These are phyloP conservation scores for Pseudachorutes palmiensis DNA, from an alignment of 1,140 invertebrate species.

Conservation along the genomic window DNA sequence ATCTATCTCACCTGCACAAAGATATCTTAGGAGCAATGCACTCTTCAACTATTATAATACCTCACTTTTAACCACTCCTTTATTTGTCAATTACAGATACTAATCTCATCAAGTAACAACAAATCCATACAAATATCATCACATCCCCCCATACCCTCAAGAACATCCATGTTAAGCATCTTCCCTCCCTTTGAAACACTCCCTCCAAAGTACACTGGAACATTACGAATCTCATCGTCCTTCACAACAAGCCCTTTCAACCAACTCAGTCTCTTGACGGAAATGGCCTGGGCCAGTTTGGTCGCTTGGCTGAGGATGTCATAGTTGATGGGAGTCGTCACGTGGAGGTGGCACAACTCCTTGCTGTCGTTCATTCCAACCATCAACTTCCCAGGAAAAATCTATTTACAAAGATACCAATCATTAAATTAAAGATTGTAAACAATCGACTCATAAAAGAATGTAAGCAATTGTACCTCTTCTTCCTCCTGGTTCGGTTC, in stretches of 20 bases:
- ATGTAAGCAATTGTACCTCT: constrained; percentile 24
- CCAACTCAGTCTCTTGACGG: constrained; percentile 26
- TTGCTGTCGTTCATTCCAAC: constrained; percentile 35
- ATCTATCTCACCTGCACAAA: too few relatives aligned
- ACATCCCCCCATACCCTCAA: too few relatives aligned
- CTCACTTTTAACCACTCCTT: too few relatives aligned
- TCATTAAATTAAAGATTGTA: constrained; percentile 2
- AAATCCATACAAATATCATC: too few relatives aligned
- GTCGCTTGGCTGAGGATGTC: constrained; percentile 22
- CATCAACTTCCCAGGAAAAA: constrained; percentile 31
- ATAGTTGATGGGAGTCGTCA: constrained; percentile 27
- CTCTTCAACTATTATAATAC: too few relatives aligned
- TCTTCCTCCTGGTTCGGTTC: constrained; percentile 34
- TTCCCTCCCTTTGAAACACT: background rate
- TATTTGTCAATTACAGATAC: too few relatives aligned
- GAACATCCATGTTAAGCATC: too few relatives aligned
- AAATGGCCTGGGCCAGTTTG: constrained; percentile 24
- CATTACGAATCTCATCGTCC: constrained; percentile 16
- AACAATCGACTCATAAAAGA: background rate
- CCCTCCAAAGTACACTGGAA: constrained; percentile 18
- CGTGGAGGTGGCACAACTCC: constrained; percentile 33
- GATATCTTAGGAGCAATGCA: too few relatives aligned
- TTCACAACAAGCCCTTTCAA: constrained; percentile 20
- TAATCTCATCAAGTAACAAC: too few relatives aligned
- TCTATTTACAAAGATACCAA: constrained; percentile 12